Percentiles rank a stretch among this genome's conserved stretches.
phyloP scores from a whole-genome alignment of 2,888 invertebrate species.

The Pristionchus arcanus region DNA sequence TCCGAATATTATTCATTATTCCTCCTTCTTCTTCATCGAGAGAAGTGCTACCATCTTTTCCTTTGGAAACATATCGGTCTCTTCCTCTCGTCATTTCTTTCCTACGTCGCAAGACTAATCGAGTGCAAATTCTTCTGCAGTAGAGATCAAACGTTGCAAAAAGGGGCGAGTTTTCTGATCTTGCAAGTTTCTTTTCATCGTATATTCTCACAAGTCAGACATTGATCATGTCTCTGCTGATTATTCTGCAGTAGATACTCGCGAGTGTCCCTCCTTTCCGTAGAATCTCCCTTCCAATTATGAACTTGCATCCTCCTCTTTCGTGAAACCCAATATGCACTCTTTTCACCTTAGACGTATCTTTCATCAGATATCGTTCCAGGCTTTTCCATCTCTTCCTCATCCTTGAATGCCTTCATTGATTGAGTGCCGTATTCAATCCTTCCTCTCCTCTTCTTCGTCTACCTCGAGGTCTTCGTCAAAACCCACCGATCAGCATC shows the following conservation, averaged over 20 bases:
- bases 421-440: neutral
- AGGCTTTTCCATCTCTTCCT: neutral
- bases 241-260: neutral
- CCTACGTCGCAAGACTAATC: neutral
- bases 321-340: neutral
- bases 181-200: neutral
- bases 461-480: neutral
- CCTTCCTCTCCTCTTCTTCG: conserved; percentile 1
- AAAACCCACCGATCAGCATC: neutral
- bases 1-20: neutral
- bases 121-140: conserved; percentile 31
- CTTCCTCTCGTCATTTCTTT: neutral
- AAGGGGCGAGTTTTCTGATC: conserved; percentile 14
- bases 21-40: neutral
- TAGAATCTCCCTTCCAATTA: too few species aligned
- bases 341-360: too few species aligned
- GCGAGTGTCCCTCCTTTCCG: too few species aligned
- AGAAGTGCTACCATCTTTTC: neutral
- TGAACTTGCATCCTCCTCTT: too few species aligned
- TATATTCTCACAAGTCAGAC: neutral
- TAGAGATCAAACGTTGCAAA: conserved; percentile 6
- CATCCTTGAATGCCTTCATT: conserved; percentile 5
- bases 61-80: neutral
- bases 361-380: neutral
- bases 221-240: neutral